phyloP scores from a whole-genome alignment of 2,113 vertebrate species.

The Chloebia gouldiae region DNA sequence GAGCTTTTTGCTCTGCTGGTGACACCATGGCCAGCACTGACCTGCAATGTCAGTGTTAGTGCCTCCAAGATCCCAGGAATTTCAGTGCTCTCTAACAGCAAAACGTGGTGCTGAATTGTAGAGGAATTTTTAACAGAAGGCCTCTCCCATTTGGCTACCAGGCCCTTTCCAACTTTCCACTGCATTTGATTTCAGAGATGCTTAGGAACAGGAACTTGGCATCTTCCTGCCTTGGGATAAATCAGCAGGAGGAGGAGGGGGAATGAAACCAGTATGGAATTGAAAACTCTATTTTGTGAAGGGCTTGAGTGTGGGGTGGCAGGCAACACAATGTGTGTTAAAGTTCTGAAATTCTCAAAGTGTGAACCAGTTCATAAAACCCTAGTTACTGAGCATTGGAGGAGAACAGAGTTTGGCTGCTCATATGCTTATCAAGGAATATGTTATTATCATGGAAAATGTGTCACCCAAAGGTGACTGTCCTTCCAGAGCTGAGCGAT shows the following conservation, averaged over 20 bases:
- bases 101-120: not conserved
- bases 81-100: not conserved
- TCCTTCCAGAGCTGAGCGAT: not conserved
- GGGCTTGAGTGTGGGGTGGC: too few species aligned
- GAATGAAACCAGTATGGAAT: not conserved
- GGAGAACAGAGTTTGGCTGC: not conserved
- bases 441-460: not conserved
- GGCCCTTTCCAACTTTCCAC: not conserved
- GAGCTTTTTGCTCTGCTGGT: not conserved
- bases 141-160: not conserved
- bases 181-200: not conserved
- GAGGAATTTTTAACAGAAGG: not conserved
- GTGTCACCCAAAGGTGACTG: not conserved
- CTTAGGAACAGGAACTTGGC: not conserved
- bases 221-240: not conserved
- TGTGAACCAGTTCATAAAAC: not conserved
- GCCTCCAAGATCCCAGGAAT: not conserved
- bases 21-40: not conserved
- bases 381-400: not conserved
- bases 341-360: not conserved
- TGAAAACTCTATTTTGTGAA: not conserved
- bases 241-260: not conserved
- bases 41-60: not conserved
- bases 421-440: not conserved
- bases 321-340: not conserved